Evolutionary conservation across 2,888 invertebrate genomes (phyloP), one percentile per base, ranked within the genome.

Genomic region (Ligdia adustata): DNA sequence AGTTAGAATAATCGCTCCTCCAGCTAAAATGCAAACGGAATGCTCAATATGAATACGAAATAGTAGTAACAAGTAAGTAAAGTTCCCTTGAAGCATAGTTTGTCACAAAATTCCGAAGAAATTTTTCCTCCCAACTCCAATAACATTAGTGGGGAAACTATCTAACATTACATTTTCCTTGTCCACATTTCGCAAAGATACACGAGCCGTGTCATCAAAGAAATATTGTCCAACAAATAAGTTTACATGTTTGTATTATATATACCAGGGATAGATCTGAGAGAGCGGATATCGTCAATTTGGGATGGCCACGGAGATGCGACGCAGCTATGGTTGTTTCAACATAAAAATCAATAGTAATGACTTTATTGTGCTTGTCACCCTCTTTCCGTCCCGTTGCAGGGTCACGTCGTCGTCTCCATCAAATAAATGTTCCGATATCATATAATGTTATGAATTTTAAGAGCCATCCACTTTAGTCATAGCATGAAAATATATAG

Each of bases 241-340:
- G 56, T 55, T 58, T 54, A 54, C 45, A 53, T 59, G 50, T 53
- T 49, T 42, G 44, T 42, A 6, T 7, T 22, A 6, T n/a, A n/a
- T n/a, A n/a, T n/a, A n/a, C 2, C n/a, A 51, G 35, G 55, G 55
- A 58, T 62, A 67, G 66, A 66, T 68, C 27, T 28, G 38, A 73
- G 69, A 71, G 72, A 71, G 71, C 87, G 88, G 89, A 90, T 82
- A 84, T 80, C 69, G 73, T 72, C 73, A 78, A 88, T 89, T 88
- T 85, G 82, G 74, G 66, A 27, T 24, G 32, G 63, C 72, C 72
- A 14, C 13, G 22, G 41, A 41, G 40, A 47, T 26, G 47, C 29
- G 41, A 37, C 31, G 18, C 31, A 31, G 26, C 48, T 12, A 31
- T 31, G 38, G 28, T 43, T 43, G 48, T 49, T 49, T 39, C 48